phyloP scores from a whole-genome alignment of 2,113 vertebrate genomes.

The Hyla sarda region DNA sequence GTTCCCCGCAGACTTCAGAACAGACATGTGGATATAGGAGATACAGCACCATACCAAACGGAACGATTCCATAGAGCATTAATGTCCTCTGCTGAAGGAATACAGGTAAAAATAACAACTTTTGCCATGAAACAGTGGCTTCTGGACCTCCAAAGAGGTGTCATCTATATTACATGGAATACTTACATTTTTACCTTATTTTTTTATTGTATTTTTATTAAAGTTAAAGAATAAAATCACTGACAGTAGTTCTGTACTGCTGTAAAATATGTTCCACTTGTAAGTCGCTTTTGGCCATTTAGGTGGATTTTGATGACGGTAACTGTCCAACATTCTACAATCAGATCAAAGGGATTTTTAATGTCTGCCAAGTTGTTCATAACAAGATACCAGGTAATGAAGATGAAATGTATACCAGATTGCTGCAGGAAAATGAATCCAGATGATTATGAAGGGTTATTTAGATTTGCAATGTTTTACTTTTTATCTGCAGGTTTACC shows the following conservation, averaged over 20 bases:
- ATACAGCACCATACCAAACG: conserved; percentile 75
- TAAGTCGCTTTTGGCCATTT: conserved; percentile 4
- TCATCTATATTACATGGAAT: not conserved
- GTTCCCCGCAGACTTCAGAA: conserved; percentile 72
- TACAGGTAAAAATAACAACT: conserved; percentile 69
- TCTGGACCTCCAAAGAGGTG: not conserved
- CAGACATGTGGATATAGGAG: conserved; percentile 78
- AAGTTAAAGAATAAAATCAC: too few species aligned
- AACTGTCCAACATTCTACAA: conserved; percentile 78
- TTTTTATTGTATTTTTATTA: too few species aligned
- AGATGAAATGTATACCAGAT: not conserved
- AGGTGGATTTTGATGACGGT: conserved; percentile 83
- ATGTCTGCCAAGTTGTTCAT: conserved; percentile 71
- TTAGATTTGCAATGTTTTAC: not conserved
- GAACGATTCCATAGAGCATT: conserved; percentile 70
- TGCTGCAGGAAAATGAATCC: not conserved
- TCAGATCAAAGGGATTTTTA: conserved; percentile 79
- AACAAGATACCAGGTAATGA: conserved; percentile 71
- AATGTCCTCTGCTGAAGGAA: conserved; percentile 74
- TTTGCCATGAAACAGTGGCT: not conserved
- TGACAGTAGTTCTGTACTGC: not conserved
- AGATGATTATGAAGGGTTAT: not conserved
- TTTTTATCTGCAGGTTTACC: conserved; percentile 66
- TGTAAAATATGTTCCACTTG: not conserved
- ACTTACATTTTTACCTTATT: too few species aligned